Percentiles rank a stretch among this genome's conserved stretches.
phyloP scores from a whole-genome alignment of 2,888 invertebrate species.

The Furcula furcula region DNA sequence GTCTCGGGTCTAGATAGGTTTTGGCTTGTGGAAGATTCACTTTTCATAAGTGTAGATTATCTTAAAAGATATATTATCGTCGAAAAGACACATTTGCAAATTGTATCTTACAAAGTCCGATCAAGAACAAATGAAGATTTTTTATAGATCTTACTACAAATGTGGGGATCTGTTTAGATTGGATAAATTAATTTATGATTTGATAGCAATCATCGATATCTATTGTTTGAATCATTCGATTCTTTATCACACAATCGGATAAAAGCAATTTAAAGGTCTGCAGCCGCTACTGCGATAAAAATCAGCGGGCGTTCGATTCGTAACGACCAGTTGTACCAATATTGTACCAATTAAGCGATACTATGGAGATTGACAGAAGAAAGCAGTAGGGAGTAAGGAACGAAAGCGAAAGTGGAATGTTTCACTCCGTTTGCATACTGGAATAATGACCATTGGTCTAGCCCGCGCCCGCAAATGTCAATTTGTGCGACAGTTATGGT shows the following conservation, averaged over 20 bases:
- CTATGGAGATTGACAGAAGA: conserved; percentile 63
- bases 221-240: no score
- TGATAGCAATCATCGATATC: no score
- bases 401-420: conserved; percentile 58
- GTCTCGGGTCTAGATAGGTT: no score
- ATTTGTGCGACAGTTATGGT: conserved; percentile 33
- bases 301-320: neutral
- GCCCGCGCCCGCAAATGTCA: conserved; percentile 36
- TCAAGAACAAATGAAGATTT: no score
- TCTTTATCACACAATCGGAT: neutral
- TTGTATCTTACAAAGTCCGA: no score
- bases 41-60: no score
- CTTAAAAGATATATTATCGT: no score
- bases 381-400: conserved; percentile 51
- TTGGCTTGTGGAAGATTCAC: no score
- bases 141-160: no score
- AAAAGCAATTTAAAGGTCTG: neutral
- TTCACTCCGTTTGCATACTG: conserved; percentile 43
- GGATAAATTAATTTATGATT: no score
- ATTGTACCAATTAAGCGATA: conserved; percentile 60
- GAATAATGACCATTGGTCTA: conserved; percentile 38
- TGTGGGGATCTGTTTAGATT: no score
- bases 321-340: conserved; percentile 34
- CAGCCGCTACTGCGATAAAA: neutral
- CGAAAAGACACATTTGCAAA: no score